Percentiles rank a stretch among this genome's conserved stretches.
Evolutionary conservation across 2,888 invertebrate species (phyloP).

Genomic region (Drosophila mayaguana): DNA sequence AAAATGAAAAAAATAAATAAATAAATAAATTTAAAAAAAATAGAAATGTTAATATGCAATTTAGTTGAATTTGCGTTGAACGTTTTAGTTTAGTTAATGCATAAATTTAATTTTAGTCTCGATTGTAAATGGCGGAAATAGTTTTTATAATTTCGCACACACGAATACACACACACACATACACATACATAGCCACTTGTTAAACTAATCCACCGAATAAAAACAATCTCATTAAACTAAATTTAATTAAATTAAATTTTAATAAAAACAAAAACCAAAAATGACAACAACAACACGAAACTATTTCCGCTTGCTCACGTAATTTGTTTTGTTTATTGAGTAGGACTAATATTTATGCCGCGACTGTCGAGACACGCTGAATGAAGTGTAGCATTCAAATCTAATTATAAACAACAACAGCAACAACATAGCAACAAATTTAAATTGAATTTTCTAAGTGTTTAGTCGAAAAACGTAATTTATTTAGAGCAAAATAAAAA

Average conservation of each 20-base stretch:
- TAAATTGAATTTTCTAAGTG: conserved; percentile 74
- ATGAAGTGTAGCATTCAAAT: conserved; percentile 44
- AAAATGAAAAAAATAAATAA: conserved; percentile 41
- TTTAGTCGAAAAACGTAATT: conserved; percentile 69
- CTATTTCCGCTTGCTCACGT: conserved; percentile 66
- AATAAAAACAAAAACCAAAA: conserved; percentile 33
- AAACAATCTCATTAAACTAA: conserved; percentile 78
- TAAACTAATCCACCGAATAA: conserved; percentile 80
- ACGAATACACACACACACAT: conserved; percentile 30
- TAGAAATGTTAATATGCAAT: conserved; percentile 73
- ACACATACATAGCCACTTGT: conserved; percentile 71
- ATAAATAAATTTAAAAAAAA: conserved; percentile 38
- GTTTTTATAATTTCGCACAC: conserved; percentile 42
- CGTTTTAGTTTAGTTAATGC: conserved; percentile 74
- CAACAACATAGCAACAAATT: conserved; percentile 66
- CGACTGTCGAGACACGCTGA: conserved; percentile 61
- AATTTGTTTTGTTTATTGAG: conserved; percentile 43
- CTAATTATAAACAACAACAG: conserved; percentile 19
- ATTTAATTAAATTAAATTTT: conserved; percentile 64
- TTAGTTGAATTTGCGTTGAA: conserved; percentile 75
- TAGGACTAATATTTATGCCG: conserved; percentile 61
- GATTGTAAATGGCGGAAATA: conserved; percentile 63
- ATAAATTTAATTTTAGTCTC: conserved; percentile 63
- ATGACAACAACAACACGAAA: conserved; percentile 18
- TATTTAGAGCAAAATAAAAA: conserved; percentile 47